Evolutionary conservation across 2,888 invertebrate species (phyloP).

Genomic region (Euproctis similis): DNA sequence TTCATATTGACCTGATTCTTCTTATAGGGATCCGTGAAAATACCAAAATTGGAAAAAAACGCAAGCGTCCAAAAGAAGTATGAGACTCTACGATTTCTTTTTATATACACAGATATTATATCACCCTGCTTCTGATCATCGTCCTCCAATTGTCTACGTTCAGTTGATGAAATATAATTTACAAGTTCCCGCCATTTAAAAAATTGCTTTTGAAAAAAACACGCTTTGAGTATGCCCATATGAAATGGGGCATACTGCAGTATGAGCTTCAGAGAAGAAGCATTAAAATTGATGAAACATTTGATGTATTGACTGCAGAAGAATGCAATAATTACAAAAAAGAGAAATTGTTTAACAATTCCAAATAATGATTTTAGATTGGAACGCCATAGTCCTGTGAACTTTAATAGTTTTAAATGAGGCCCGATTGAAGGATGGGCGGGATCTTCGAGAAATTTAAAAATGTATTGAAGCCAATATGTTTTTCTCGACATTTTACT

Average conservation of each 20-base stretch:
- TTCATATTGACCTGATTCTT: constrained; percentile 36
- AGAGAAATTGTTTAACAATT: constrained; percentile 31
- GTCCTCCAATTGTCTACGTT: constrained; percentile 29
- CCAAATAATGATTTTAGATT: constrained; percentile 17
- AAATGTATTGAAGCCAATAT: constrained; percentile 8
- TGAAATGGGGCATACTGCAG: constrained; percentile 51
- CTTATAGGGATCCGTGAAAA: constrained; percentile 45
- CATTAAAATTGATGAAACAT: constrained; percentile 30
- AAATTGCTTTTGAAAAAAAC: constrained; percentile 39
- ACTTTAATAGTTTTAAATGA: constrained; percentile 32
- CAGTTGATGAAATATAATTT: constrained; percentile 36
- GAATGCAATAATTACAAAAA: constrained; percentile 32
- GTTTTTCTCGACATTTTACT: constrained; percentile 9
- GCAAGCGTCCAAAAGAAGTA: constrained; percentile 44
- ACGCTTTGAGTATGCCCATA: constrained; percentile 41
- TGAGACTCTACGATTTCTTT: constrained; percentile 34
- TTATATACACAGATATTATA: constrained; percentile 35
- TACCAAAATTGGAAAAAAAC: constrained; percentile 37
- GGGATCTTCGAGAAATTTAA: constrained; percentile 33
- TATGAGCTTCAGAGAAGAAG: constrained; percentile 33
- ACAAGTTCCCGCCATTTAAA: constrained; percentile 38
- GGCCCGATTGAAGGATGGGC: constrained; percentile 44
- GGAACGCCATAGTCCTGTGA: constrained; percentile 42
- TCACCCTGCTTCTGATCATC: constrained; percentile 18
- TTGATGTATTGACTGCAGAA: constrained; percentile 46